Conservation (phyloP, 2,888 invertebrate genomes). For the Eulithis prunata region DNA sequence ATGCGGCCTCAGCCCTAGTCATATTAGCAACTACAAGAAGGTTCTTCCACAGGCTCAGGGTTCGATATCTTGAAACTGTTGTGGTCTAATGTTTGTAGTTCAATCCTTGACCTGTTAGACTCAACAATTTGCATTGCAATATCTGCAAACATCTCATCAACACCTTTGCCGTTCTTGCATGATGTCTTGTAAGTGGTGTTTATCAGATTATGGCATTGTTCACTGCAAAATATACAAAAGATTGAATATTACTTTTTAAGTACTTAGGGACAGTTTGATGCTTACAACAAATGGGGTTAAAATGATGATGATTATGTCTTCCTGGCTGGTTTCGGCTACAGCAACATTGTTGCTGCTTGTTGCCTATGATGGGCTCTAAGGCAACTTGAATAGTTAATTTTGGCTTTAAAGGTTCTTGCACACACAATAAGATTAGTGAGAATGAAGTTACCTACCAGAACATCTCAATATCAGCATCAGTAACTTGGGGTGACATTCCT, state of each 20-base stretch:
- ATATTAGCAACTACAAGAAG: slow-evolving; percentile 75
- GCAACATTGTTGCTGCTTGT: no score
- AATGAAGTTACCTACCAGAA: slow-evolving; percentile 86
- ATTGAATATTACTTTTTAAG: not conserved
- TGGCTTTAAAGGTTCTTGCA: no score
- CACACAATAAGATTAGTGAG: no score
- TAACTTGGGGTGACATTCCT: slow-evolving; percentile 89
- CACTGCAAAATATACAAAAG: slow-evolving; percentile 76
- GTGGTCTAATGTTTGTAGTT: slow-evolving; percentile 90
- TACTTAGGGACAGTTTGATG: no score
- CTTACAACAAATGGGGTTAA: not conserved
- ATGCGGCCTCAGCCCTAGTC: not conserved
- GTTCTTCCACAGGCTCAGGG: slow-evolving; percentile 83
- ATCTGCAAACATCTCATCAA: slow-evolving; percentile 96
- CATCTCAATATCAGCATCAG: slow-evolving; percentile 93
- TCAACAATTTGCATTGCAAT: slow-evolving; percentile 92
- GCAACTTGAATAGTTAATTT: no score
- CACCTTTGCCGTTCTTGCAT: slow-evolving; percentile 93
- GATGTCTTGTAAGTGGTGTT: slow-evolving; percentile 95
- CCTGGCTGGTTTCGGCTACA: no score
- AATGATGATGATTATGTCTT: not conserved
- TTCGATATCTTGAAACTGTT: slow-evolving; percentile 90
- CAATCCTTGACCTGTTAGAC: slow-evolving; percentile 92
- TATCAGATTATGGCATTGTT: slow-evolving; percentile 95
- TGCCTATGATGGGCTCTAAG: no score